These are phyloP conservation scores for Delphinus delphis DNA, from an alignment of 2,113 vertebrate species.

Conservation along the genomic window DNA sequence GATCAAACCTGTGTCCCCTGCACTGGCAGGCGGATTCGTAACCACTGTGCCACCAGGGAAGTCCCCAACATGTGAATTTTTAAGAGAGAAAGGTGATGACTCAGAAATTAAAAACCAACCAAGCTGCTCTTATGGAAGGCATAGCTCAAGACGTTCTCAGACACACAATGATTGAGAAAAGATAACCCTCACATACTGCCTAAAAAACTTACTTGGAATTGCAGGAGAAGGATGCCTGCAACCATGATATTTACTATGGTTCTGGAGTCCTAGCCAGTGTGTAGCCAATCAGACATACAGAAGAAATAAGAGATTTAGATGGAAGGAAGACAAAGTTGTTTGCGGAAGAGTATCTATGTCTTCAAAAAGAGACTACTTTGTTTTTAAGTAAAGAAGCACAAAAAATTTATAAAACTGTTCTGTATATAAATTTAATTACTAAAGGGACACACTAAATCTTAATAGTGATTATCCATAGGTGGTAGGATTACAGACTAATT, in stretches of 20 bases:
- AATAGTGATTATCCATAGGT: background rate
- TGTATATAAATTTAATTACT: slow-evolving; percentile 4
- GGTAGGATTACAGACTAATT: slow-evolving; percentile 21
- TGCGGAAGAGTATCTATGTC: background rate
- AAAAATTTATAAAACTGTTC: background rate
- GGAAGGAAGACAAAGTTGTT: background rate
- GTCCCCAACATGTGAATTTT: background rate
- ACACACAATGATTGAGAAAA: background rate
- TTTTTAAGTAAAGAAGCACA: slow-evolving; percentile 15
- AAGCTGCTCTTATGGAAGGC: background rate
- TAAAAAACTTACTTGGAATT: background rate
- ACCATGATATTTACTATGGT: background rate
- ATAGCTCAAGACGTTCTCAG: background rate
- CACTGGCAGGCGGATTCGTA: background rate
- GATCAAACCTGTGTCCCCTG: background rate
- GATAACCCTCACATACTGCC: background rate
- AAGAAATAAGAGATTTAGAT: background rate
- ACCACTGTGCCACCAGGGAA: background rate
- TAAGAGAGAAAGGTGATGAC: background rate
- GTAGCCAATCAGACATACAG: background rate
- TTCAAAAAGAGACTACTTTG: background rate
- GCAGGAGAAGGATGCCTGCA: background rate
- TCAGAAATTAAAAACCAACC: background rate
- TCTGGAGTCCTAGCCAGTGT: background rate
- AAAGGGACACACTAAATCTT: background rate